Evolutionary conservation across 2,888 invertebrate species (phyloP).

Genomic region (Nymphalis polychloros): DNA sequence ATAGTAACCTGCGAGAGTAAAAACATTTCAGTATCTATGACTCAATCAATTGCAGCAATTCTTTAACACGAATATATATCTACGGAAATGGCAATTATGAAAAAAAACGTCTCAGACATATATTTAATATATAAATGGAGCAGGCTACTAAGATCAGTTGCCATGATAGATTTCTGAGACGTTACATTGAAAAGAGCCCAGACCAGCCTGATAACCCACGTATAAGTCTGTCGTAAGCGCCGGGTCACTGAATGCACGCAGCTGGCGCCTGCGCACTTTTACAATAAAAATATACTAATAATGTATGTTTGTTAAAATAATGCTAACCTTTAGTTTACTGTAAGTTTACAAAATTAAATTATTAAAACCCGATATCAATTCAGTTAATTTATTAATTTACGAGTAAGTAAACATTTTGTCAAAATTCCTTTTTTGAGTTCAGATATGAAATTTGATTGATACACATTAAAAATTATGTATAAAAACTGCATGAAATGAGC

Average conservation of each 20-base stretch:
- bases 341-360: neutral
- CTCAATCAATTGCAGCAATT: no score
- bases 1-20: no score
- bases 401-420: no score
- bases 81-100: no score
- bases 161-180: conserved; percentile 20
- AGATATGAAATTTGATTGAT: no score
- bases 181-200: conserved; percentile 41
- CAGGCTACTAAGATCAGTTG: conserved; percentile 28
- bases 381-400: no score
- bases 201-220: conserved; percentile 41
- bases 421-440: no score
- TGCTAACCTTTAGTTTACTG: neutral
- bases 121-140: conserved; percentile 21
- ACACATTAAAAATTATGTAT: no score
- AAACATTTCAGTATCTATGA: no score
- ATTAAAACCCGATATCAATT: no score
- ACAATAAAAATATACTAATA: conserved; percentile 4
- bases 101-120: neutral
- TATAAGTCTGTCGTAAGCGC: conserved; percentile 31
- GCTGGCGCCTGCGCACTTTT: conserved; percentile 17
- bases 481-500: no score
- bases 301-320: neutral
- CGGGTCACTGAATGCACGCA: conserved; percentile 35
- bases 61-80: no score